Conservation (phyloP, 1,140 invertebrate genomes). For the Calliopsis andreniformis region DNA sequence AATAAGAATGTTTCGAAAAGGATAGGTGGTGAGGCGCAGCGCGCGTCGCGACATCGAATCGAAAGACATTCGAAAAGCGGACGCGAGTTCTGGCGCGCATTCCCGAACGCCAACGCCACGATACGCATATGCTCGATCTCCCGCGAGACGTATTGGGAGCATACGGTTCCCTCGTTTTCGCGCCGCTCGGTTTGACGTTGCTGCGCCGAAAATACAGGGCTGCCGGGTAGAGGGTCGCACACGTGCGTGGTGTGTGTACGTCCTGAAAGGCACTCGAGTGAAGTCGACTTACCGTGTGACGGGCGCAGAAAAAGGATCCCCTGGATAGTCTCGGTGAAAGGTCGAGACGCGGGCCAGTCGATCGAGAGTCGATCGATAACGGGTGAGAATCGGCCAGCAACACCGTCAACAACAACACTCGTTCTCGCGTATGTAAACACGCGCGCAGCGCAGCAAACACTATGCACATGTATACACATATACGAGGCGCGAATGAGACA, state of each 20-base stretch:
- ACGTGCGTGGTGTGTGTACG: neutral
- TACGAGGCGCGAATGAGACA: neutral
- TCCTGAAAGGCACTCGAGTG: neutral
- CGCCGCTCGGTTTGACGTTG: neutral
- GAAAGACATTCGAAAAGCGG: conserved; percentile 23
- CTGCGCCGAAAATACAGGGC: conserved; percentile 1
- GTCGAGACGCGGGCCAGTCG: neutral
- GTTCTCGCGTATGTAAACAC: conserved; percentile 26
- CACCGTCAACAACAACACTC: conserved; percentile 28
- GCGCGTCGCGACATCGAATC: neutral
- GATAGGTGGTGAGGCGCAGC: neutral
- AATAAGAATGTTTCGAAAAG: conserved; percentile 6
- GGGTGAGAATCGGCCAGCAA: conserved; percentile 13
- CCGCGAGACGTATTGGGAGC: neutral
- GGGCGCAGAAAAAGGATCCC: neutral
- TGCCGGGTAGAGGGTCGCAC: neutral
- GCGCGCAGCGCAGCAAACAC: conserved; percentile 23
- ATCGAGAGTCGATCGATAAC: conserved; percentile 25
- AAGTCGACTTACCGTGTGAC: conserved; percentile 28
- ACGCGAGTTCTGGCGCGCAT: conserved; percentile 7
- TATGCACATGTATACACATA: conserved; percentile 3
- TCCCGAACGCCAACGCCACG: neutral
- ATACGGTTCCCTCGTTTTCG: conserved; percentile 11
- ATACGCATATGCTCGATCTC: conserved; percentile 3
- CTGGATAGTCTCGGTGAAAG: conserved; percentile 6